Evolutionary conservation across 2,113 vertebrate genomes (phyloP), one percentile per base, ranked within the genome.

Genomic region (Gavialis gangeticus): DNA sequence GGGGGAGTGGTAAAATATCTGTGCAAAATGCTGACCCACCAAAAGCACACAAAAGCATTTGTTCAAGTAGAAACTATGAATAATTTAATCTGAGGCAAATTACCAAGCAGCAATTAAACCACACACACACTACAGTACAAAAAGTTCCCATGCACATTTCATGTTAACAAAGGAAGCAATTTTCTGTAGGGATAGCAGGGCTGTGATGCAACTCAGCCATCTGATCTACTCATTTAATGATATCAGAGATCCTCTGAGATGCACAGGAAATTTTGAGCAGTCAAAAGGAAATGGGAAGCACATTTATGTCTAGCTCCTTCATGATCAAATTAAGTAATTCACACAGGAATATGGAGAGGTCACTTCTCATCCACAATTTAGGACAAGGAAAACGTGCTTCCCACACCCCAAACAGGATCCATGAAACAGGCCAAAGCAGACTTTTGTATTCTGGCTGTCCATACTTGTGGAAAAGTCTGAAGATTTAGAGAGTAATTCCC

Each of bases 41-140:
- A 89, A 79, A 96, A 91, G 69, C 78, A 90, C 37, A 96, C 37
- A 85, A 85, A 71, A 90, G 89, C 78, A 67, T 89, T 95, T 95
- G 75, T 97, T 96, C 85, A 92, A 46, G 78, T 10, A 67, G 56
- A 46, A 91, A 90, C 88, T 89, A 94, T 3, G 63, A 95, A 95
- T 97, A 93, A 93, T 78, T 92, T 87, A 85, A 87, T 87, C 77
- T 34, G 92, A 93, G 84, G 91, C 89, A 83, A 95, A 86, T 92
- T 91, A 92, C 78, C 79, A 86, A 91, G 91, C 91, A 92, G 82
- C 95, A 94, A 91, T 95, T 96, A 95, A 93, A 94, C 88, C 34
- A 91, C 92, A 46, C 46, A 46, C 46, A 69, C 3, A 64, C 27
- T 58, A 10, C 62, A n/a, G 73, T 54, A 90, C 30, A 88, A 89